These are phyloP conservation scores for Sinocyclocheilus anophthalmus DNA, from an alignment of 2,113 vertebrate species.

Conservation along the genomic window DNA sequence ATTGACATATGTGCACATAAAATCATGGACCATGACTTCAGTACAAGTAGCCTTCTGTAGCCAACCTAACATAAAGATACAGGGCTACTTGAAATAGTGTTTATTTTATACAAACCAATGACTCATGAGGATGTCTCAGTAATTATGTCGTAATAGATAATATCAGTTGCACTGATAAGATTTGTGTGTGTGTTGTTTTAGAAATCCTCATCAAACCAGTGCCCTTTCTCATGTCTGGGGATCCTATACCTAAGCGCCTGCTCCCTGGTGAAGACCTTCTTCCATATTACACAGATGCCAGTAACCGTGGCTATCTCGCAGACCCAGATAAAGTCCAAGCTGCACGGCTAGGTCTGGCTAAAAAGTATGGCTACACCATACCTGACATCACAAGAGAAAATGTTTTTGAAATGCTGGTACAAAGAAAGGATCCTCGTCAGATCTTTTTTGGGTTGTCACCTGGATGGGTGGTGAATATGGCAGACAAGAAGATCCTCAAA, in stretches of 20 bases:
- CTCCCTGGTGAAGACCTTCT: slow-evolving; percentile 87
- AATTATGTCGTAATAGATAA: not conserved
- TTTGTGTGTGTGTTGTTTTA: slow-evolving; percentile 55
- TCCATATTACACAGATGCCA: slow-evolving; percentile 82
- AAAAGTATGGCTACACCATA: slow-evolving; percentile 90
- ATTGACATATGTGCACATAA: not conserved
- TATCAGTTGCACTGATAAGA: not conserved
- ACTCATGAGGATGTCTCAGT: not conserved
- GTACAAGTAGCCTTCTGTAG: too few species aligned
- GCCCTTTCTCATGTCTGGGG: slow-evolving; percentile 86
- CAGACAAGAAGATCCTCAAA: slow-evolving; percentile 93
- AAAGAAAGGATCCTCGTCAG: slow-evolving; percentile 89
- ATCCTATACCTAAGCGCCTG: slow-evolving; percentile 92
- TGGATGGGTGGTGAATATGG: slow-evolving; percentile 93
- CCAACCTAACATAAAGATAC: not conserved
- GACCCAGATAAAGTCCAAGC: slow-evolving; percentile 81
- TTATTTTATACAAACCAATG: not conserved
- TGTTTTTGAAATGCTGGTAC: slow-evolving; percentile 86
- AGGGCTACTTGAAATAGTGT: not conserved
- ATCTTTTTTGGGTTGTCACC: slow-evolving; percentile 97
- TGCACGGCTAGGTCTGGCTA: slow-evolving; percentile 85
- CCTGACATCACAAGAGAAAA: slow-evolving; percentile 92
- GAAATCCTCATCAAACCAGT: slow-evolving; percentile 89
- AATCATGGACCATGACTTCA: not conserved
- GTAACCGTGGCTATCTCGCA: slow-evolving; percentile 89